Percentiles rank a stretch among this genome's conserved stretches.
Conservation (phyloP, 1,140 invertebrate genomes). For the Lepidotrigona ventralis region DNA sequence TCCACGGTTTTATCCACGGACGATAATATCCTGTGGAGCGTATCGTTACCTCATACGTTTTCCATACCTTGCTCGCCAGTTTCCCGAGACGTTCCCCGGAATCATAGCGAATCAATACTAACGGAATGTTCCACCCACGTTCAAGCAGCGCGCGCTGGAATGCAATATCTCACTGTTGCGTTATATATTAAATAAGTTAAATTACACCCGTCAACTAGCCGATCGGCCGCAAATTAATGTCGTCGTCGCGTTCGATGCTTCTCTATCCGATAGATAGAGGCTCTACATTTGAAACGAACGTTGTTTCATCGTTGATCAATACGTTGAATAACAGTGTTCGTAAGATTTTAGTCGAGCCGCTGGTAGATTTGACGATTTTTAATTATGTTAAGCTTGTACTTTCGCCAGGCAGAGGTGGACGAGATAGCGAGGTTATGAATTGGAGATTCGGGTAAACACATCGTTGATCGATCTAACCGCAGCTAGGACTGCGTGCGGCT, state of each 20-base stretch:
- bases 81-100: conserved; percentile 33
- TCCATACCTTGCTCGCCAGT: not conserved
- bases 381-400: not conserved
- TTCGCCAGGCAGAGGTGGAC: no score
- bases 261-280: not conserved
- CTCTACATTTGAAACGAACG: no score
- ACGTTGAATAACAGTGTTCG: not conserved
- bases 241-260: not conserved
- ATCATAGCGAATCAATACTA: conserved; percentile 41
- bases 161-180: conserved; percentile 28
- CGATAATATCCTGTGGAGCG: not conserved
- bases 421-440: not conserved
- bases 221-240: conserved; percentile 7
- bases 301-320: not conserved
- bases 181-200: conserved; percentile 37
- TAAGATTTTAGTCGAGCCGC: not conserved
- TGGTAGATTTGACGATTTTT: not conserved
- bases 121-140: conserved; percentile 31
- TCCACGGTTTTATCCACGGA: not conserved
- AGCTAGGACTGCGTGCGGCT: not conserved
- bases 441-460: not conserved
- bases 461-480: not conserved
- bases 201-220: conserved; percentile 13
- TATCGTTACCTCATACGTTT: conserved; percentile 17
- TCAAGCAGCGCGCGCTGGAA: conserved; percentile 23